Conservation (phyloP, 2,797 vertebrate genomes). For the Enteromius anoplus region DNA sequence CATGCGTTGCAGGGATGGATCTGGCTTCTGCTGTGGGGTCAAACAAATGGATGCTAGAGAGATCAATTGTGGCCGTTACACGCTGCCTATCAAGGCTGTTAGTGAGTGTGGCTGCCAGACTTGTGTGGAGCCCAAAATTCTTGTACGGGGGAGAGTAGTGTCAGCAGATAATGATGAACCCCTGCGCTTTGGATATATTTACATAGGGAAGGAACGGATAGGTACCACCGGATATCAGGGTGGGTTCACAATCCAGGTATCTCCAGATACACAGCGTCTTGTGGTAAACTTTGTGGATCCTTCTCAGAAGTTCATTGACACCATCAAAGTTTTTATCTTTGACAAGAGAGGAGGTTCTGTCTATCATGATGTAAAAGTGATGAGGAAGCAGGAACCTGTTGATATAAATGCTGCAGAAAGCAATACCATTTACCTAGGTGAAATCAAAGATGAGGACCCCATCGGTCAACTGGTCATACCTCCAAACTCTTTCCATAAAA, state of each 20-base stretch:
- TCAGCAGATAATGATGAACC: slow-evolving; percentile 86
- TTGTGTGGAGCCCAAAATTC: slow-evolving; percentile 81
- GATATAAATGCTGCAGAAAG: slow-evolving; percentile 78
- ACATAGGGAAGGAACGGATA: slow-evolving; percentile 83
- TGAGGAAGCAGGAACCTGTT: slow-evolving; percentile 84
- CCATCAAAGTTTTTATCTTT: slow-evolving; percentile 90
- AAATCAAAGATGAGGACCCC: slow-evolving; percentile 77
- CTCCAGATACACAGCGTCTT: slow-evolving; percentile 81
- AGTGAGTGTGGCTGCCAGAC: slow-evolving; percentile 85
- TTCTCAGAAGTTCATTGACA: slow-evolving; percentile 83
- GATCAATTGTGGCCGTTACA: slow-evolving; percentile 82
- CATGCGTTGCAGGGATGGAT: slow-evolving; percentile 79
- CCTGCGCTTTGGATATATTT: slow-evolving; percentile 89
- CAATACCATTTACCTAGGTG: slow-evolving; percentile 85
- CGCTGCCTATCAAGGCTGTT: slow-evolving; percentile 85
- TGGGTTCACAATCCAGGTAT: slow-evolving; percentile 89
- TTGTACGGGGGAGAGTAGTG: slow-evolving; percentile 87
- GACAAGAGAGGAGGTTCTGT: slow-evolving; percentile 86
- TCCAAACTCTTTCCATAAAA: slow-evolving; percentile 82
- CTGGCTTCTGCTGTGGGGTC: slow-evolving; percentile 83
- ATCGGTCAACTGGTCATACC: slow-evolving; percentile 90
- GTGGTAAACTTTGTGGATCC: slow-evolving; percentile 91
- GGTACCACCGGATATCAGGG: slow-evolving; percentile 93
- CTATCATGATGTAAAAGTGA: slow-evolving; percentile 90
- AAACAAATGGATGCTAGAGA: slow-evolving; percentile 79